Evolutionary conservation across 2,888 invertebrate species (phyloP).

Genomic region (Caenorhabditis angaria): DNA sequence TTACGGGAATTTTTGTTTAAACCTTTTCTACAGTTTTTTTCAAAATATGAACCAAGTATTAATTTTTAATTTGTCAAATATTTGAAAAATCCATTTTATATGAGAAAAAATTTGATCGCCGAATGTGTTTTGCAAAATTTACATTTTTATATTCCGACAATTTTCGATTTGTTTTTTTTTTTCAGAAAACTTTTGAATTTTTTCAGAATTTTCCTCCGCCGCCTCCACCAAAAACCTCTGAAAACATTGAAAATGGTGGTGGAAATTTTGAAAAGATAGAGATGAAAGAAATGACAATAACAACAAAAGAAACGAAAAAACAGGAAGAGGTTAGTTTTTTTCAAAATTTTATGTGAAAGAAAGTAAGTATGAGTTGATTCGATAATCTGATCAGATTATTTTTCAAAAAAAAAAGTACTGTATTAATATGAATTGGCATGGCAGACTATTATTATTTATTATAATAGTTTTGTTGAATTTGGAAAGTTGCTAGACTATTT

Average conservation of each 20-base stretch:
- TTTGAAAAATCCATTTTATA: too few relatives aligned
- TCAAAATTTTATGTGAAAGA: too few relatives aligned
- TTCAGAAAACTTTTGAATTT: too few relatives aligned
- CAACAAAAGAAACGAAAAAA: conserved; percentile 15
- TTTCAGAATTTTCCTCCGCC: background rate
- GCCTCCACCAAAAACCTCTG: background rate
- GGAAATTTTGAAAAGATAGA: conserved; percentile 40
- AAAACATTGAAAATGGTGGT: conserved; percentile 25
- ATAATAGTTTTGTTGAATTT: background rate
- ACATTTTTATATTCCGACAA: too few relatives aligned
- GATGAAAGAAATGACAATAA: conserved; percentile 33
- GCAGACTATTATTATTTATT: background rate
- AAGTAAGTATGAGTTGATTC: conserved; percentile 1
- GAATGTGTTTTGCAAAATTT: too few relatives aligned
- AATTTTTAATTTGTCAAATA: too few relatives aligned
- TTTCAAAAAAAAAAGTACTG: background rate
- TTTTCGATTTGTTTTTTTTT: too few relatives aligned
- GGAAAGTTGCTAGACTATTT: background rate
- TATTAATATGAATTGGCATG: background rate
- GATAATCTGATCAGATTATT: background rate
- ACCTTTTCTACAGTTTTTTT: too few relatives aligned
- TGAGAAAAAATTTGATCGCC: too few relatives aligned
- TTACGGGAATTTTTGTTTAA: too few relatives aligned
- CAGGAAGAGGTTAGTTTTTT: conserved; percentile 2
- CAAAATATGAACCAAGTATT: too few relatives aligned